These are phyloP conservation scores for Edolisoma coerulescens DNA, from an alignment of 2,113 vertebrate species.

Conservation along the genomic window DNA sequence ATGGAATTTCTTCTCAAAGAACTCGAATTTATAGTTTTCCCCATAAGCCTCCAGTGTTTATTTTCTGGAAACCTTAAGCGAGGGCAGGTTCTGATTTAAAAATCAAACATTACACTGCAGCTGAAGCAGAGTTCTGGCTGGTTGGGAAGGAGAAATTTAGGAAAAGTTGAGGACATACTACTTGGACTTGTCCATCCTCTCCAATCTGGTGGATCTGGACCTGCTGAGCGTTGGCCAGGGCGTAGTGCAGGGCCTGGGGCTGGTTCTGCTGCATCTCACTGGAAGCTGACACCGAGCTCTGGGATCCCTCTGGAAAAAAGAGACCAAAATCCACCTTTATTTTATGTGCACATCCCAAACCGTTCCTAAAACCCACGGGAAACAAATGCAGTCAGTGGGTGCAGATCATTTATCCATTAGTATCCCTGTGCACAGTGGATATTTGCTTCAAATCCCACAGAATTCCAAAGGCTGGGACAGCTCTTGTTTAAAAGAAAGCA, in stretches of 20 bases:
- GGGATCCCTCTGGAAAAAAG: conserved; percentile 64
- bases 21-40: no score
- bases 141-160: background rate
- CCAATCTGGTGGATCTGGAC: conserved; percentile 98
- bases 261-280: conserved; percentile 81
- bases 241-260: conserved; percentile 90
- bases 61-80: background rate
- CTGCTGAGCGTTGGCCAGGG: conserved; percentile 89
- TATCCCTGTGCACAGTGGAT: no score
- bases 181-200: conserved; percentile 97
- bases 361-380: fast-evolving
- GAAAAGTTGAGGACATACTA: conserved; percentile 79
- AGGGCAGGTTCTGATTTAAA: no score
- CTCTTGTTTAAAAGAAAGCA: background rate
- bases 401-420: fast-evolving
- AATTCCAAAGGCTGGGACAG: background rate
- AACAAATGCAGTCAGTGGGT: background rate
- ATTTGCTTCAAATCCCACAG: background rate
- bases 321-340: background rate
- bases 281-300: conserved; percentile 72
- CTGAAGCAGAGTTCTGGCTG: background rate
- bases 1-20: background rate
- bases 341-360: fast-evolving
- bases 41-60: background rate
- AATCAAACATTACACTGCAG: background rate